Conservation (phyloP, 2,797 vertebrate species). For the Pseudotriccus pelzelni region DNA sequence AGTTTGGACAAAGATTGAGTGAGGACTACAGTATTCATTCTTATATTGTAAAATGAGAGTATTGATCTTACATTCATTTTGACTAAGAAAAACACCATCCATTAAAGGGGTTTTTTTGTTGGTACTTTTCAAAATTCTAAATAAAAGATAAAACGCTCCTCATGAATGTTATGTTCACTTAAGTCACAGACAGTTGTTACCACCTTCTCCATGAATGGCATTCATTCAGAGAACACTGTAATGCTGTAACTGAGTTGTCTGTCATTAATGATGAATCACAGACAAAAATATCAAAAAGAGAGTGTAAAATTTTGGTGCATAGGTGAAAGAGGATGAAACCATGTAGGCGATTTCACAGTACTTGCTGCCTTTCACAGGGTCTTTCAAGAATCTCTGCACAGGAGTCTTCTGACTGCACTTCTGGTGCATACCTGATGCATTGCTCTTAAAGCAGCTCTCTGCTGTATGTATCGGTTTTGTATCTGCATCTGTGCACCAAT, state of each 20-base stretch:
- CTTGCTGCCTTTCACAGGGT: background rate
- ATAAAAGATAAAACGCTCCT: background rate
- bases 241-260: background rate
- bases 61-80: background rate
- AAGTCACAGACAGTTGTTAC: background rate
- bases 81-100: background rate
- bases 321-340: background rate
- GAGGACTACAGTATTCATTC: background rate
- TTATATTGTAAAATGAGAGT: background rate
- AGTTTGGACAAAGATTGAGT: background rate
- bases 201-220: background rate
- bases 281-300: background rate
- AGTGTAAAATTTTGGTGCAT: background rate
- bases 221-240: background rate
- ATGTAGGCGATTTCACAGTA: background rate
- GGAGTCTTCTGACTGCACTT: background rate
- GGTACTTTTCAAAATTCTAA: background rate
- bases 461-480: background rate
- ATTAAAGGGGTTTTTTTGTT: background rate
- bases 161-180: background rate
- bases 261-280: background rate
- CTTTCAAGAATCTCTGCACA: background rate
- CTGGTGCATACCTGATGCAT: too few species aligned
- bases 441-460: background rate
- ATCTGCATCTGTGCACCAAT: background rate